Percentiles rank a stretch among this genome's conserved stretches.
These are phyloP conservation scores for Lordiphosa fenestrarum DNA, from an alignment of 2,888 invertebrate genomes.

Conservation along the genomic window DNA sequence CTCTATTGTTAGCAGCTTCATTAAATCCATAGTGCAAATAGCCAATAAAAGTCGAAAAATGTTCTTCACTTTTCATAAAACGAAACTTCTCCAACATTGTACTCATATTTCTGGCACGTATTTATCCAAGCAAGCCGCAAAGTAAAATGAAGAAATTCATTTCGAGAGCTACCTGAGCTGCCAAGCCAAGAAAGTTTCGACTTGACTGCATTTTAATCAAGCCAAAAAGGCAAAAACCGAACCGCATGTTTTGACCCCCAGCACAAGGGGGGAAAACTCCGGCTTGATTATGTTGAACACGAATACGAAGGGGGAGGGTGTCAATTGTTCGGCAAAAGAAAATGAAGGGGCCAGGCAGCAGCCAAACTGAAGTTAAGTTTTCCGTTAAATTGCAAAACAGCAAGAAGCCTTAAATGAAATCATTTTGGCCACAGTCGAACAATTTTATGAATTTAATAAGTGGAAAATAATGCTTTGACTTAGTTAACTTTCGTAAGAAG, in stretches of 20 bases:
- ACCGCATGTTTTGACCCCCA: constrained; percentile 30
- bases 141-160: constrained; percentile 50
- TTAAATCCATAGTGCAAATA: constrained; percentile 46
- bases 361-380: constrained; percentile 34
- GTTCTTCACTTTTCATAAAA: constrained; percentile 8
- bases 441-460: background rate
- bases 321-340: constrained; percentile 22
- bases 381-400: constrained; percentile 50
- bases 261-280: background rate
- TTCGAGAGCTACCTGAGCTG: constrained; percentile 36
- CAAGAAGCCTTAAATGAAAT: constrained; percentile 18
- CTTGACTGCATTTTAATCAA: constrained; percentile 76
- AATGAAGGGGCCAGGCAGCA: background rate
- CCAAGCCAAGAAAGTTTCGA: constrained; percentile 57
- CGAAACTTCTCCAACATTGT: constrained; percentile 24
- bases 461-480: too few species aligned
- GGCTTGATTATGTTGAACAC: constrained; percentile 17
- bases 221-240: constrained; percentile 41
- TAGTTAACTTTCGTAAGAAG: too few species aligned
- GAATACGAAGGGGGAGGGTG: constrained; percentile 6
- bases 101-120: constrained; percentile 49
- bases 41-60: constrained; percentile 55
- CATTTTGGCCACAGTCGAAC: background rate
- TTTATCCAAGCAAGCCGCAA: constrained; percentile 41
- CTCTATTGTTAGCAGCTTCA: constrained; percentile 62